Conservation (phyloP, 2,888 invertebrate species). For the Lapara coniferarum region DNA sequence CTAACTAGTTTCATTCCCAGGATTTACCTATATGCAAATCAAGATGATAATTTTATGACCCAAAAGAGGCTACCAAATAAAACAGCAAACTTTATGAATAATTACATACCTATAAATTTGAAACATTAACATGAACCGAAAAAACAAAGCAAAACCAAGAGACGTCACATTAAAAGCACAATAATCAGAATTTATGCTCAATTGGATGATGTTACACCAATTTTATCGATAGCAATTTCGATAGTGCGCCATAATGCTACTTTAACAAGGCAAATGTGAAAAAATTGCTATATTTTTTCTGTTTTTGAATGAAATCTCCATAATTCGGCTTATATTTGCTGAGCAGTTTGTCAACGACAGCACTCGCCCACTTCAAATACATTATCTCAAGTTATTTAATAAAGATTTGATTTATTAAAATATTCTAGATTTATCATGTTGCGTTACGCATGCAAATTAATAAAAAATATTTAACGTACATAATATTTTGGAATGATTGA, state of each 20-base stretch:
- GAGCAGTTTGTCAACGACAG: constrained; percentile 57
- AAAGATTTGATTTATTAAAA: constrained; percentile 47
- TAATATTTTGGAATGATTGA: not conserved
- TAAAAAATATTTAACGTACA: constrained; percentile 17
- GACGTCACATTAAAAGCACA: constrained; percentile 65
- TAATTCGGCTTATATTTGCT: constrained; percentile 71
- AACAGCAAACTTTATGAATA: not conserved
- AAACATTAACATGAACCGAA: not conserved
- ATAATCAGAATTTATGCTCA: constrained; percentile 75
- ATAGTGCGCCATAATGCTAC: constrained; percentile 68
- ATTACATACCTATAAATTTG: not conserved
- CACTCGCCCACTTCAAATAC: constrained; percentile 41
- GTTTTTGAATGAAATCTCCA: constrained; percentile 68
- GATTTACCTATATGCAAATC: too few relatives aligned
- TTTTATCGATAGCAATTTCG: constrained; percentile 76
- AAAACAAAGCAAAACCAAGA: constrained; percentile 44
- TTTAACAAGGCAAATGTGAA: constrained; percentile 68
- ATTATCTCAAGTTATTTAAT: constrained; percentile 61
- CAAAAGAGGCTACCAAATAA: not conserved
- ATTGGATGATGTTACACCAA: constrained; percentile 61
- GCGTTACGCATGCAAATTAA: constrained; percentile 46
- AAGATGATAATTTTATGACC: too few relatives aligned
- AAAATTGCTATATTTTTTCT: constrained; percentile 69
- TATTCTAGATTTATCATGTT: constrained; percentile 53
- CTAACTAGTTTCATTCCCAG: too few relatives aligned